These are phyloP conservation scores for Bolborhynchus lineola DNA, from an alignment of 2,113 vertebrate genomes.

Conservation along the genomic window DNA sequence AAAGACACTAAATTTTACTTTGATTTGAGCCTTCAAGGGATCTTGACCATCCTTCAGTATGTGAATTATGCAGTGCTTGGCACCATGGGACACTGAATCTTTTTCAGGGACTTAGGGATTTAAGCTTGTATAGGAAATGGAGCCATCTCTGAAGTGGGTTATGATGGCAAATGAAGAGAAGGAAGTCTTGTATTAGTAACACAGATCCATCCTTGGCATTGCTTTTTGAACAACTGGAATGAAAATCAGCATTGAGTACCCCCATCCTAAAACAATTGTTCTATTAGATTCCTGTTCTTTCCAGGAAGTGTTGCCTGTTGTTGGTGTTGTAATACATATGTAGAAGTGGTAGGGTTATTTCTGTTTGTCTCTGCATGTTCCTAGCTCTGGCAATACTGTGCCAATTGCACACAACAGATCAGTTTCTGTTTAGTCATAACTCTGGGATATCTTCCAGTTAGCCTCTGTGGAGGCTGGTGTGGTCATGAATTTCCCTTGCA, in stretches of 20 bases:
- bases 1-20: neutral
- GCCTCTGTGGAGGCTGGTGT: constrained; percentile 3
- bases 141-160: neutral
- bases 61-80: neutral
- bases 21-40: neutral
- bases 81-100: neutral
- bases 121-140: neutral
- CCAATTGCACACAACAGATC: neutral
- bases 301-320: neutral
- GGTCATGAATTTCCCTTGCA: neutral
- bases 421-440: constrained; percentile 40
- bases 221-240: neutral
- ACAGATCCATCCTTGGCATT: neutral
- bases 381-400: neutral
- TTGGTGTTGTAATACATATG: neutral
- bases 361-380: neutral
- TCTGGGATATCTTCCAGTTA: neutral
- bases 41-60: neutral
- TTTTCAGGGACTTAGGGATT: neutral
- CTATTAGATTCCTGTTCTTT: neutral
- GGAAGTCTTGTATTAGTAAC: neutral
- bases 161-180: neutral
- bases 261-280: neutral
- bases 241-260: neutral
- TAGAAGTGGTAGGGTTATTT: neutral